Conservation (phyloP, 2,888 invertebrate genomes). For the Tipula lateralis region DNA sequence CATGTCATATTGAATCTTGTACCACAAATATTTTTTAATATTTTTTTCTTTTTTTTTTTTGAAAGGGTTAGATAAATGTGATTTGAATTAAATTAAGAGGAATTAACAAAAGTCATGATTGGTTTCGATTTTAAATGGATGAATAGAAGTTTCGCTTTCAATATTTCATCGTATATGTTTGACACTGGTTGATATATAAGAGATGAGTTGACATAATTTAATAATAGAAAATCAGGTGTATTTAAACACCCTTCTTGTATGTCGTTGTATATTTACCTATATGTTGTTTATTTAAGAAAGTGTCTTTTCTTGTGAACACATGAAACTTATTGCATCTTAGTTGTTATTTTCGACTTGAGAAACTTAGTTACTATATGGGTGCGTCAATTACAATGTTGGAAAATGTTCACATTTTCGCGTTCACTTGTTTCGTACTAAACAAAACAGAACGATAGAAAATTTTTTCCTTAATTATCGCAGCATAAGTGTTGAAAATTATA, state of each 20-base stretch:
- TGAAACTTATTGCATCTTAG: neutral
- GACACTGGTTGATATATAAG: slow-evolving; percentile 19
- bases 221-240: neutral
- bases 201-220: neutral
- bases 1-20: neutral
- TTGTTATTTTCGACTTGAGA: neutral
- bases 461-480: neutral
- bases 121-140: slow-evolving; percentile 1
- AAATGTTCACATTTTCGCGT: neutral
- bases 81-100: slow-evolving; percentile 11
- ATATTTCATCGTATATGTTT: neutral
- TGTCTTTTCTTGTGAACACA: neutral
- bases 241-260: neutral
- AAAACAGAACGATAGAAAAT: neutral
- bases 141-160: neutral
- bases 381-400: neutral
- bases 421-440: neutral
- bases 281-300: neutral
- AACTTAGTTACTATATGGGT: neutral
- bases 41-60: too few relatives aligned
- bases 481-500: neutral
- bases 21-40: neutral
- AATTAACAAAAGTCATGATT: slow-evolving; percentile 19
- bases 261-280: neutral
- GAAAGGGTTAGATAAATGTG: neutral